Evolutionary conservation across 2,888 invertebrate genomes (phyloP).

Genomic region (Synanthedon formicaeformis): DNA sequence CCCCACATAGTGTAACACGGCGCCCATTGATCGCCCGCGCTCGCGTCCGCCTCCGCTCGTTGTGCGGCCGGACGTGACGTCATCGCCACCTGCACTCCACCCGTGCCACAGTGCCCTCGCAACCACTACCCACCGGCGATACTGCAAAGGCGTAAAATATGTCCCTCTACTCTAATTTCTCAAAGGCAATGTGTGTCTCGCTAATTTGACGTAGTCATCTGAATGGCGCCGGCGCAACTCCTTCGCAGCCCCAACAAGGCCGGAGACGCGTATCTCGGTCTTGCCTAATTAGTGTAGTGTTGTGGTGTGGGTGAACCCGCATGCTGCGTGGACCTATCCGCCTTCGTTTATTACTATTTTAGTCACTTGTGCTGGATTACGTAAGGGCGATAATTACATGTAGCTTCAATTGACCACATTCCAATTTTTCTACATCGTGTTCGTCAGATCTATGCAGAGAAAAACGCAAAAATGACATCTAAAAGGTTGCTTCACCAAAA

Average conservation of each 20-base stretch:
- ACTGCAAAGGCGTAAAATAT: background rate
- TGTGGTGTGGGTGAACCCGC: constrained; percentile 59
- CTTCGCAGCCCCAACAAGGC: constrained; percentile 54
- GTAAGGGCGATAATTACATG: constrained; percentile 2
- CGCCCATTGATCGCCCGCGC: constrained; percentile 44
- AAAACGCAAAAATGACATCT: too few relatives aligned
- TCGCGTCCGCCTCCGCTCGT: constrained; percentile 1
- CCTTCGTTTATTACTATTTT: constrained; percentile 43
- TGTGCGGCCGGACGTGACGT: constrained; percentile 39
- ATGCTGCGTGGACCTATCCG: constrained; percentile 32
- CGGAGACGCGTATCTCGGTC: constrained; percentile 36
- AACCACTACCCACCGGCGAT: constrained; percentile 11
- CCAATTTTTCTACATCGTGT: background rate
- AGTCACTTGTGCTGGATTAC: constrained; percentile 15
- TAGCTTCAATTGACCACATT: background rate
- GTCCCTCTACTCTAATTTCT: background rate
- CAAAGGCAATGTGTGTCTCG: constrained; percentile 9
- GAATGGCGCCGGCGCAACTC: constrained; percentile 45
- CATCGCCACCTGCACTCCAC: constrained; percentile 34
- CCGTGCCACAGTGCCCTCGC: constrained; percentile 27
- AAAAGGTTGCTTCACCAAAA: too few relatives aligned
- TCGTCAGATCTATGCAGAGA: background rate
- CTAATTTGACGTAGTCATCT: constrained; percentile 39
- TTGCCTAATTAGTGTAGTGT: constrained; percentile 55
- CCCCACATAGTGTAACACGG: constrained; percentile 45